Conservation (phyloP, 2,113 vertebrate species). For the Miniopterus natalensis region DNA sequence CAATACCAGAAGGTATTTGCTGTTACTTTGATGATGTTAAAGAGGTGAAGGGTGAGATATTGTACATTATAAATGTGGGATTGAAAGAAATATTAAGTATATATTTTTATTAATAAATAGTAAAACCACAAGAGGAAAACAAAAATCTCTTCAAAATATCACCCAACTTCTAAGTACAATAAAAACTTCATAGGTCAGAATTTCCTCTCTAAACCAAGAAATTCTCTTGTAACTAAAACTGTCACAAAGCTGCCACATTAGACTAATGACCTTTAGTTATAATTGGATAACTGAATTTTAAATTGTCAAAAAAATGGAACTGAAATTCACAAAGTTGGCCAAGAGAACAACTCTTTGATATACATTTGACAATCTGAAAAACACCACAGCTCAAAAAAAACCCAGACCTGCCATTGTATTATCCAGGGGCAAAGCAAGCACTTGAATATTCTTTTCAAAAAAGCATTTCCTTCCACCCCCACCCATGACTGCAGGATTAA, state of each 20-base stretch:
- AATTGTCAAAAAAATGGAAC: slow-evolving; percentile 75
- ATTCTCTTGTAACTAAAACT: slow-evolving; percentile 64
- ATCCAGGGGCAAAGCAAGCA: slow-evolving; percentile 53
- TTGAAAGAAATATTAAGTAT: background rate
- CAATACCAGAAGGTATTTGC: slow-evolving; percentile 5
- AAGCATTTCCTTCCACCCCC: background rate
- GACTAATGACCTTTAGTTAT: slow-evolving; percentile 80
- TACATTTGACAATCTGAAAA: slow-evolving; percentile 80
- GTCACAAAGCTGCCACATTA: slow-evolving; percentile 62
- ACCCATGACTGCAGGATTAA: slow-evolving; percentile 23
- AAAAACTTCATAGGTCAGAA: slow-evolving; percentile 51
- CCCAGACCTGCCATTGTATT: background rate
- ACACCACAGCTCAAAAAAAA: slow-evolving; percentile 61
- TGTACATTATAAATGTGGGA: background rate
- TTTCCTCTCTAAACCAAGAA: slow-evolving; percentile 63
- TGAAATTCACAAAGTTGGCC: slow-evolving; percentile 75
- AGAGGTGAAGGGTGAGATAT: background rate
- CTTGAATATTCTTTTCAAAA: slow-evolving; percentile 48
- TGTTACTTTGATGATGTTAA: slow-evolving; percentile 40
- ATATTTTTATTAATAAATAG: slow-evolving; percentile 60
- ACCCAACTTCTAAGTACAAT: slow-evolving; percentile 25
- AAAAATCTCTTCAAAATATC: slow-evolving; percentile 25
- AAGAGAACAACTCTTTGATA: slow-evolving; percentile 74
- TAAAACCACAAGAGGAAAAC: slow-evolving; percentile 45
- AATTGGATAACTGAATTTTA: slow-evolving; percentile 78